Percentiles rank a stretch among this genome's conserved stretches.
Conservation (phyloP, 2,797 vertebrate species). For the Thunnus albacares region DNA sequence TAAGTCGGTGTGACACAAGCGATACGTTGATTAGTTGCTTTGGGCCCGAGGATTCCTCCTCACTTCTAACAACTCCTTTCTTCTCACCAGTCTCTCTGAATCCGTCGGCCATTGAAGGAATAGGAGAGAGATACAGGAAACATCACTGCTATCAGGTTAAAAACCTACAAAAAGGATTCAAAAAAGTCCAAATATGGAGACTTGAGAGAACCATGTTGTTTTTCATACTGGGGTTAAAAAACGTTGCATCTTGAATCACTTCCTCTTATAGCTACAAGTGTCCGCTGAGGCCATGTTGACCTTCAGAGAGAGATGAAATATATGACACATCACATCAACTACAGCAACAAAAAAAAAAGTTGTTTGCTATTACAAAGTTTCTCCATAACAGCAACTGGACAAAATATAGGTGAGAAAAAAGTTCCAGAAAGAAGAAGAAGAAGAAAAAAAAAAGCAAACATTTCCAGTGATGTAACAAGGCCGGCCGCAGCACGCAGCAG, state of each 20-base stretch:
- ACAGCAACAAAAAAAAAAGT: too few species aligned
- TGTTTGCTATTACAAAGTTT: conserved; percentile 36
- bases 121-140: conserved; percentile 41
- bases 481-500: conserved; percentile 71
- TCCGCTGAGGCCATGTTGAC: conserved; percentile 11
- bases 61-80: conserved; percentile 78
- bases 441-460: conserved; percentile 42
- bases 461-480: conserved; percentile 87
- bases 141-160: conserved; percentile 53
- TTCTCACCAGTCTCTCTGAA: conserved; percentile 67
- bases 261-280: too few species aligned
- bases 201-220: not conserved
- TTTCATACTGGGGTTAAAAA: too few species aligned
- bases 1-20: conserved; percentile 78
- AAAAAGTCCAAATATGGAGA: not conserved
- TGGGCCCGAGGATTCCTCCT: conserved; percentile 69
- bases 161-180: not conserved
- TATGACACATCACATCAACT: not conserved
- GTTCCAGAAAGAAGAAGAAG: conserved; percentile 34
- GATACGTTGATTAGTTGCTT: conserved; percentile 84
- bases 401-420: conserved; percentile 57
- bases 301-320: conserved; percentile 2
- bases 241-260: too few species aligned
- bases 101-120: conserved; percentile 78
- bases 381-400: conserved; percentile 52